phyloP scores from a whole-genome alignment of 2,888 invertebrate species.

The Meganola albula region DNA sequence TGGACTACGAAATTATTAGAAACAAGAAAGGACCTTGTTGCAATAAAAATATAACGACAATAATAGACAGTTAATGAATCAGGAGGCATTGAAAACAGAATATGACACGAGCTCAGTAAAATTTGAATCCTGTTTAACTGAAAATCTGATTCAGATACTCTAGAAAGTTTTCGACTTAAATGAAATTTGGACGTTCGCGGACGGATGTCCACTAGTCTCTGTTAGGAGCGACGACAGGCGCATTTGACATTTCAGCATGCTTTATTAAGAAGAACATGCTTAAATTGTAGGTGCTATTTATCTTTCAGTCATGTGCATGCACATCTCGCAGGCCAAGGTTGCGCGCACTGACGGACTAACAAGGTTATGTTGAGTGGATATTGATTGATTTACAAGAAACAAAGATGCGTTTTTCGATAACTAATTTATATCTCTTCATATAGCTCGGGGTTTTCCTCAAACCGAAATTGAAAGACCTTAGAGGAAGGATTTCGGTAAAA shows the following conservation, averaged over 20 bases:
- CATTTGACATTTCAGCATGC: slow-evolving; percentile 40
- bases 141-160: slow-evolving; percentile 24
- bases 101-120: not conserved
- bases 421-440: not conserved
- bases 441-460: no score
- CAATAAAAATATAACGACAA: no score
- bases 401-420: slow-evolving; percentile 1
- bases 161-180: slow-evolving; percentile 32
- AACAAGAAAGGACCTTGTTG: no score
- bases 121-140: not conserved
- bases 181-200: slow-evolving; percentile 32
- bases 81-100: no score
- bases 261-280: slow-evolving; percentile 40
- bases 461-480: slow-evolving; percentile 16
- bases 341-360: slow-evolving; percentile 39
- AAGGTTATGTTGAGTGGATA: slow-evolving; percentile 39
- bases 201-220: slow-evolving; percentile 28
- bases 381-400: slow-evolving; percentile 25
- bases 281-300: slow-evolving; percentile 45
- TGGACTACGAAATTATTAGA: no score
- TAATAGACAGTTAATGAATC: no score
- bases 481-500: slow-evolving; percentile 9
- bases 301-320: slow-evolving; percentile 39
- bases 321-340: slow-evolving; percentile 51
- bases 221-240: slow-evolving; percentile 32